phyloP scores from a whole-genome alignment of 2,113 vertebrate species.

The western clawed frog (Xenopus tropicalis) region DNA sequence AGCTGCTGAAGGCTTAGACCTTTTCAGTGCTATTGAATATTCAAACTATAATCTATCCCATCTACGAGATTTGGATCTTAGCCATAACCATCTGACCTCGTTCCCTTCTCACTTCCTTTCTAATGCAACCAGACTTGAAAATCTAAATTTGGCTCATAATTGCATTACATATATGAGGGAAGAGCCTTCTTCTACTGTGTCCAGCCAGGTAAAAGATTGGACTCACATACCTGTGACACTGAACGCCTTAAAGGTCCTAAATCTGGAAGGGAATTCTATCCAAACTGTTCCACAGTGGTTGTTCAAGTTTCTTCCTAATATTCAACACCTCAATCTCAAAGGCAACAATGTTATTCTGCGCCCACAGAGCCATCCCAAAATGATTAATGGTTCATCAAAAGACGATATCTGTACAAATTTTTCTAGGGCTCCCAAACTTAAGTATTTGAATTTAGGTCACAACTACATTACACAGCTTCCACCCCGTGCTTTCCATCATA shows the following conservation, averaged over 20 bases:
- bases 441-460: slow-evolving; percentile 61
- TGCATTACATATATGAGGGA: slow-evolving; percentile 61
- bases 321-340: slow-evolving; percentile 64
- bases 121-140: slow-evolving; percentile 60
- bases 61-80: slow-evolving; percentile 68
- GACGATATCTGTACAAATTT: slow-evolving; percentile 61
- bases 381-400: not conserved
- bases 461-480: slow-evolving; percentile 63
- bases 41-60: slow-evolving; percentile 46
- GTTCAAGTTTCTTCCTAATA: slow-evolving; percentile 59
- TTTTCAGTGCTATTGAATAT: not conserved
- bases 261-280: slow-evolving; percentile 64
- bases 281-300: slow-evolving; percentile 56
- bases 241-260: slow-evolving; percentile 57
- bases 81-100: slow-evolving; percentile 64
- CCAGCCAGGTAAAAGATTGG: rapidly evolving
- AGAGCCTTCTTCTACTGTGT: not conserved
- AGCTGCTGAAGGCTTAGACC: slow-evolving; percentile 49
- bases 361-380: not conserved
- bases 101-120: slow-evolving; percentile 64
- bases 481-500: slow-evolving; percentile 55
- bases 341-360: slow-evolving; percentile 67
- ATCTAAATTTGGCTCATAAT: slow-evolving; percentile 68
- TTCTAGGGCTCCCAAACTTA: slow-evolving; percentile 53
- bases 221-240: rapidly evolving